phyloP scores from a whole-genome alignment of 2,888 invertebrate genomes.

The Himalopsyche kuldschensis region DNA sequence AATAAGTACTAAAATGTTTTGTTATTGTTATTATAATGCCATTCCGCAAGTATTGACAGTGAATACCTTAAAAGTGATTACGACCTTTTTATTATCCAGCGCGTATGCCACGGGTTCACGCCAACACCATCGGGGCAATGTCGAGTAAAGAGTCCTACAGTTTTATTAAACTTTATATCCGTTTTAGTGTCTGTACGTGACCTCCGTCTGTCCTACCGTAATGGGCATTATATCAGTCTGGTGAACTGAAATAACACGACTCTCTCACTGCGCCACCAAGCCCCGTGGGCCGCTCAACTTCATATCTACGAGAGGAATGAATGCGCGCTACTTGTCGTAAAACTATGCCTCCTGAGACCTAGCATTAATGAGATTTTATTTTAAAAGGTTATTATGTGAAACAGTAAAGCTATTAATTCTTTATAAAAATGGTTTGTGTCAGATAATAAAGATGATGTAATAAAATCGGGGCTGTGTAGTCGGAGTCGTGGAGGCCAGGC shows the following conservation, averaged over 20 bases:
- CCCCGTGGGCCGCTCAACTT: not conserved
- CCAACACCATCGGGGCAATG: not conserved
- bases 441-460: not conserved
- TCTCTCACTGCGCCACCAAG: not conserved
- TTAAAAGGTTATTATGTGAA: too few species aligned
- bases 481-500: too few species aligned
- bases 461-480: too few species aligned
- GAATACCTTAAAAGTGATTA: too few species aligned
- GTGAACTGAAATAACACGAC: not conserved
- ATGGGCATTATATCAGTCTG: not conserved
- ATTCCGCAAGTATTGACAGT: too few species aligned
- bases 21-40: too few species aligned
- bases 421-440: not conserved
- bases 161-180: not conserved
- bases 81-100: not conserved
- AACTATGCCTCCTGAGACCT: not conserved
- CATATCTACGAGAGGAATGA: not conserved
- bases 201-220: not conserved
- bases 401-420: not conserved
- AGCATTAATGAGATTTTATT: not conserved
- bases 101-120: not conserved
- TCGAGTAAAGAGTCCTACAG: not conserved
- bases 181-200: not conserved
- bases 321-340: not conserved
- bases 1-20: too few species aligned